Base-by-base conservation (phyloP, 2,797 vertebrate species). In the Leuciscus waleckii region DNA sequence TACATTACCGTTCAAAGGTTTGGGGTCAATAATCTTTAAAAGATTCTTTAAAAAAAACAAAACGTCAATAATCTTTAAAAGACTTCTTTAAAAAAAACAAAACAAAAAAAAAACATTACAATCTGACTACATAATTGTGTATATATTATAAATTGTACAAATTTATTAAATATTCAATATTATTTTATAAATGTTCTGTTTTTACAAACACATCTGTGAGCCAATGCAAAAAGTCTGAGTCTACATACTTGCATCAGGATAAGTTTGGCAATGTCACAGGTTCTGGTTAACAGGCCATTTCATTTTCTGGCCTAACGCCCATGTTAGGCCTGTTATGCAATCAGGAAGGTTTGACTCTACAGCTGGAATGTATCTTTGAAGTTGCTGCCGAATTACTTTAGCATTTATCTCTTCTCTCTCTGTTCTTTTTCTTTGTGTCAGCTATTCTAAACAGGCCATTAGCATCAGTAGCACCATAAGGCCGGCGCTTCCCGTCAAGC, bases 401-500 rank as follows among this genome's bases (percentile, higher is more conserved):
- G n/a, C 35, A 14, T 65, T 67, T 41, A 9, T 63, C 37, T 54
- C 51, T 35, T 76, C 74, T 58, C 51, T 54, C 5, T 49, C 46
- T 82, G 32, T 71, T 43, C 51, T 63, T 51, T 73, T 49, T 39
- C n/a, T 79, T 65, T 7, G 23, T 56, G 35, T 75, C 69, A 56
- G 23, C 7, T 65, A 75, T 82, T 86, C n/a, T 23, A 75, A 89
- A 71, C 51, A 75, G 54, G 29, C 46, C 61, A 82, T 87, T 71
- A 77, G 39, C 68, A 77, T 83, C 26, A 26, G 35, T 58, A 69
- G 63, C 37, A 58, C 35, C 41, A 85, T 43, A 46, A 65, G 32
- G 54, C 46, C 9, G 6, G 35, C 19, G 4, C 51, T n/a, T 84
- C 77, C 54, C 37, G 70, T 73, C 79, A 76, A 73, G 46, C 41